Evolutionary conservation across 2,888 invertebrate species (phyloP), one percentile per base, ranked within the genome.

Genomic region (Callimorpha dominula): DNA sequence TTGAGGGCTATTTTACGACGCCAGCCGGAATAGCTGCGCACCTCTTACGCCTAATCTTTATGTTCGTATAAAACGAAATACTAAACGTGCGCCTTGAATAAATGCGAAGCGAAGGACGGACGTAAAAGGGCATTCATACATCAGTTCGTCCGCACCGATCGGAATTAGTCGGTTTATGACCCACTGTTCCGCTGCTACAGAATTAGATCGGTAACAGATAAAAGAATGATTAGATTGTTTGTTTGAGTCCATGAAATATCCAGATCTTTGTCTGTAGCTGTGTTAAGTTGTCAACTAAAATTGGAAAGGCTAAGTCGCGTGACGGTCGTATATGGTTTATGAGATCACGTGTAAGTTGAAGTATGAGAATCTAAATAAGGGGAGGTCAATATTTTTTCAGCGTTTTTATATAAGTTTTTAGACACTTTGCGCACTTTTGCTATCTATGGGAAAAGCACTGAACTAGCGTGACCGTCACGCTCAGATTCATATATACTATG

Each of bases 41-140:
- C 91, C 94, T 93, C 93, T 92, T 90, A 89, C 89, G 86, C 86
- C 91, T 94, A 94, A 94, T 94, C 93, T 94, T 94, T 94, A 94
- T 92, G 92, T 89, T 83, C 89, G 84, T 89, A 92, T 94, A 94
- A 94, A 94, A 93, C 87, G 91, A 89, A 93, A 91, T 89, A 92
- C 89, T 92, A 91, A 93, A 93, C 87, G 93, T 88, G 88, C 88
- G 88, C 86, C 88, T 87, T 89, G 90, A 91, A 91, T 91, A 89
- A 91, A 76, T 71, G 78, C 46, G 73, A 40, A 62, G 60, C n/a
- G 72, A 65, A 72, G 71, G 60, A 43, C 76, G 71, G 20, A 63
- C 62, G 76, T 69, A 74, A 69, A 74, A 63, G 65, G 65, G 77
- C 57, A 66, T 68, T 68, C 70, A 68, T 71, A 72, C 72, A 70